Evolutionary conservation across 2,797 vertebrate genomes (phyloP).

Genomic region (Pantherophis vulpinus): DNA sequence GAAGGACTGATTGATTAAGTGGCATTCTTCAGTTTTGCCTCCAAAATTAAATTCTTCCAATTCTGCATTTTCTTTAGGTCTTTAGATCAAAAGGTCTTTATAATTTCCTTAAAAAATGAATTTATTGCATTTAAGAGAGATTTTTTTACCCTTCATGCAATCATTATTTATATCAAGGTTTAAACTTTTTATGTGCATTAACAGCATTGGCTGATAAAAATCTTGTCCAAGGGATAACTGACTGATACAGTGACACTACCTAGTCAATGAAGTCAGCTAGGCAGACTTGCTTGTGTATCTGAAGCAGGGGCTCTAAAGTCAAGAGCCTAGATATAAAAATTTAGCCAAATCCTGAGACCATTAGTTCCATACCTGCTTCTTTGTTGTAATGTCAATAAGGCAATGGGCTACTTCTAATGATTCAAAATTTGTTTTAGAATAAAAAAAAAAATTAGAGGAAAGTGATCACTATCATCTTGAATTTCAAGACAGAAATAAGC

Average conservation of each 20-base stretch:
- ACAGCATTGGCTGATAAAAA: background rate
- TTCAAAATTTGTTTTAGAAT: background rate
- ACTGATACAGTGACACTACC: background rate
- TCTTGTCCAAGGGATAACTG: background rate
- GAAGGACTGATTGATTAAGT: background rate
- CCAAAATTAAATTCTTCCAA: background rate
- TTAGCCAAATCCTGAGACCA: background rate
- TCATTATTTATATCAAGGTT: background rate
- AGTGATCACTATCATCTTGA: background rate
- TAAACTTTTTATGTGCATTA: background rate
- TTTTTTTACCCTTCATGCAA: background rate
- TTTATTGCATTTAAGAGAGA: background rate
- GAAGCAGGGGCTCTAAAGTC: background rate
- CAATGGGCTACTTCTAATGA: background rate
- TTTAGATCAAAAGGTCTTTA: background rate
- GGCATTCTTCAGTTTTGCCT: background rate
- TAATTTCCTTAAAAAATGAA: background rate
- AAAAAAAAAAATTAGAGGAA: background rate
- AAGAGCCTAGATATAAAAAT: background rate
- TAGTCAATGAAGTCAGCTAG: background rate
- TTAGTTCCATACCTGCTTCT: background rate
- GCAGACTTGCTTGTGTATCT: background rate
- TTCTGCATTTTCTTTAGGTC: background rate
- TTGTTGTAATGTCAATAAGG: background rate
- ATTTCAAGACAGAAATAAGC: background rate